Conservation (phyloP, 2,113 vertebrate genomes). For the Hippocampus barbouri region DNA sequence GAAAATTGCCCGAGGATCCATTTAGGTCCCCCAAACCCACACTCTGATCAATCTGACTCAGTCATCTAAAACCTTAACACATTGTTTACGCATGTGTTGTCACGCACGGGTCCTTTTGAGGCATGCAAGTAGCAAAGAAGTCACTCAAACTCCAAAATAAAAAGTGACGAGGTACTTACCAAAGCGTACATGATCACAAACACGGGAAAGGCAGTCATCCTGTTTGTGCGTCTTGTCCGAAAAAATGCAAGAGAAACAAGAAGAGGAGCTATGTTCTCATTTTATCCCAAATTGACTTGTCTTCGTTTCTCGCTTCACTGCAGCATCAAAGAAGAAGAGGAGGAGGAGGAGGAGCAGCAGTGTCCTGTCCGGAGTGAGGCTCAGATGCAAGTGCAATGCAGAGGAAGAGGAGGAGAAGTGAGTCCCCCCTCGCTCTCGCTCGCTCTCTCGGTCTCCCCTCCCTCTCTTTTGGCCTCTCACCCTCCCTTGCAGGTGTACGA, state of each 20-base stretch:
- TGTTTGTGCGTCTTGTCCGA: conserved; percentile 34
- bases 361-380: conserved; percentile 60
- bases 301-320: conserved; percentile 18
- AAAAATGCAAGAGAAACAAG: conserved; percentile 33
- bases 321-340: conserved; percentile 11
- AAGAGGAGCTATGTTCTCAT: conserved; percentile 61
- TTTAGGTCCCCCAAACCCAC: background rate
- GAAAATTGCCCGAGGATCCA: background rate
- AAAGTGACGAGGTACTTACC: conserved; percentile 56
- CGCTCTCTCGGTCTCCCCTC: background rate
- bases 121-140: background rate
- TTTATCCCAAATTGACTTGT: conserved; percentile 42
- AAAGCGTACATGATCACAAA: conserved; percentile 62
- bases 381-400: conserved; percentile 62
- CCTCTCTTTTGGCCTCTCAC: conserved; percentile 17
- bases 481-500: conserved; percentile 13
- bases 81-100: background rate
- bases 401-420: conserved; percentile 41
- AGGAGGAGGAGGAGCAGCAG: conserved; percentile 14
- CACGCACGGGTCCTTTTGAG: background rate
- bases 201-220: conserved; percentile 61
- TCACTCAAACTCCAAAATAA: background rate
- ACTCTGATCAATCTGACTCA: background rate
- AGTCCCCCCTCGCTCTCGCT: conserved; percentile 21
- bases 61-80: background rate